Conservation (phyloP, 2,113 vertebrate species). For the Lophochroa leadbeateri region DNA sequence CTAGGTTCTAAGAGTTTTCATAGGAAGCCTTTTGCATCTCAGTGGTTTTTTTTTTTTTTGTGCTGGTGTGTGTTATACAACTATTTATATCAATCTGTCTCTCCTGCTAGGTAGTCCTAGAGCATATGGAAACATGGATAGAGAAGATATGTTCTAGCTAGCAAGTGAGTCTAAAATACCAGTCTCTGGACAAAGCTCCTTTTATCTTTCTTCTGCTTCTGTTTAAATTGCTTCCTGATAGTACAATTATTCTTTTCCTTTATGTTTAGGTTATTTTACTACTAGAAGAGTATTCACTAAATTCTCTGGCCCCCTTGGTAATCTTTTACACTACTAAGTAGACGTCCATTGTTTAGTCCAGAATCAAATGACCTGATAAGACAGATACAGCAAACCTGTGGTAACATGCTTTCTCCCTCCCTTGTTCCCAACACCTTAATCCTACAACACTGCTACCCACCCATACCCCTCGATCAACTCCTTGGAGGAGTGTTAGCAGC, state of each 20-base stretch:
- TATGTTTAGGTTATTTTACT: not conserved
- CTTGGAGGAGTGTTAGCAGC: not conserved
- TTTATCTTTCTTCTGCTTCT: not conserved
- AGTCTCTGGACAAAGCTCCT: not conserved
- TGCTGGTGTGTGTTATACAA: not conserved
- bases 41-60: not conserved
- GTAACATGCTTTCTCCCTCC: not conserved
- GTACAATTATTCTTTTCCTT: not conserved
- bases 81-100: not conserved
- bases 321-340: not conserved
- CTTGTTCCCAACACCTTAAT: not conserved
- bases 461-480: fast-evolving
- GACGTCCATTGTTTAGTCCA: not conserved
- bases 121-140: not conserved
- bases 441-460: not conserved
- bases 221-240: not conserved
- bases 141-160: not conserved
- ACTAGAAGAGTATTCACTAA: not conserved
- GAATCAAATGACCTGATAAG: not conserved
- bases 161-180: not conserved
- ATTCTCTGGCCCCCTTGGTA: not conserved
- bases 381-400: not conserved
- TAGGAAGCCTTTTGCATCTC: not conserved
- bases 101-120: not conserved
- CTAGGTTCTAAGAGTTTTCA: not conserved